A percentile compares a stretch with the other conserved stretches of the same genome.
phyloP scores from a whole-genome alignment of 1,140 invertebrate species.

The Diploscapter pachys region DNA sequence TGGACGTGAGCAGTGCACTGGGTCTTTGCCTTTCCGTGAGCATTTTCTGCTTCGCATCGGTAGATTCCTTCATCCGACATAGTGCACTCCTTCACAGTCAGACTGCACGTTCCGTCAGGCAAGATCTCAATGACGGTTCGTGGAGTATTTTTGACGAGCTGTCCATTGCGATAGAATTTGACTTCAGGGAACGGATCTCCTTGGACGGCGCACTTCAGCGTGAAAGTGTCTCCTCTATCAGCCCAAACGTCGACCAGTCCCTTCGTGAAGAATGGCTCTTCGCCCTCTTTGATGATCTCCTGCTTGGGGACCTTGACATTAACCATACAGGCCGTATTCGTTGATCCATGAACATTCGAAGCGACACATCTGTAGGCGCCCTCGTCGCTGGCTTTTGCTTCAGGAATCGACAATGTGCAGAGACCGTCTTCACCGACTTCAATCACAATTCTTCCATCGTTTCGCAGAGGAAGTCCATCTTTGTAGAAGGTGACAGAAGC shows the following conservation, averaged over 20 bases:
- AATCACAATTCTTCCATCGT: constrained; percentile 69
- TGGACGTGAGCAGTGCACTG: constrained; percentile 53
- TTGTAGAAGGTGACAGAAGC: constrained; percentile 71
- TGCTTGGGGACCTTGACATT: constrained; percentile 64
- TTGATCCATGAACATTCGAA: constrained; percentile 66
- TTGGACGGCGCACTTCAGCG: constrained; percentile 60
- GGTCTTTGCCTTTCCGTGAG: constrained; percentile 67
- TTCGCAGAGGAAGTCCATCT: constrained; percentile 72
- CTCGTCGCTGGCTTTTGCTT: constrained; percentile 75
- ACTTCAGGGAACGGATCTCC: constrained; percentile 60
- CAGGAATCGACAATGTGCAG: constrained; percentile 82
- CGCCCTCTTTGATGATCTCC: constrained; percentile 79
- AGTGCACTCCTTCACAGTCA: constrained; percentile 73
- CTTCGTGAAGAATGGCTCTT: constrained; percentile 66
- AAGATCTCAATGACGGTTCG: constrained; percentile 42
- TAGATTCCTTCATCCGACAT: constrained; percentile 73
- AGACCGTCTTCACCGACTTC: constrained; percentile 73
- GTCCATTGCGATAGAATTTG: constrained; percentile 56
- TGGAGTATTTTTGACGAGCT: constrained; percentile 29
- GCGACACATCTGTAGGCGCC: constrained; percentile 84
- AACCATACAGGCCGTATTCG: constrained; percentile 56
- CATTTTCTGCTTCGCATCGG: constrained; percentile 73
- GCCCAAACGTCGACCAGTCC: constrained; percentile 53
- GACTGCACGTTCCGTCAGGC: constrained; percentile 71
- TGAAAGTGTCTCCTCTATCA: constrained; percentile 55